Evolutionary conservation across 2,113 vertebrate species (phyloP).

Genomic region (Chrysemys picta): DNA sequence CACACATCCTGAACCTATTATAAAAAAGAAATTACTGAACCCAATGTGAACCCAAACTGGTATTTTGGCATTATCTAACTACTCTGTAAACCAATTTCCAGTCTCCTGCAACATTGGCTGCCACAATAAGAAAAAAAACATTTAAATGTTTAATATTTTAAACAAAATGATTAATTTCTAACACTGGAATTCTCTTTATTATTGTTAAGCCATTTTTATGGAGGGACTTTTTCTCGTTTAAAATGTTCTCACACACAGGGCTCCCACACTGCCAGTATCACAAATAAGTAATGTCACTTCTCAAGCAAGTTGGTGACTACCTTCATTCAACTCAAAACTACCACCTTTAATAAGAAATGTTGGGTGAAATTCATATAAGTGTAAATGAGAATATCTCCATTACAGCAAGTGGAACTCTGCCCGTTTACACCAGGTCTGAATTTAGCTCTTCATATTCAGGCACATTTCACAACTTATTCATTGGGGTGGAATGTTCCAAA

Average conservation of each 20-base stretch:
- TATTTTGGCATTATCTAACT: not conserved
- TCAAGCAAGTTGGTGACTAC: not conserved
- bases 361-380: not conserved
- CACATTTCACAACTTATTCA: not conserved
- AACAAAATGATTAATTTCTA: not conserved
- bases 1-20: not conserved
- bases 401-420: not conserved
- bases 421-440: not conserved
- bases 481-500: not conserved
- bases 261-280: not conserved
- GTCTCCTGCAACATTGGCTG: not conserved
- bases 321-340: not conserved
- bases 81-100: not conserved
- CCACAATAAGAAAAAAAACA: not conserved
- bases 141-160: not conserved
- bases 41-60: not conserved
- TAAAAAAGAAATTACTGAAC: not conserved
- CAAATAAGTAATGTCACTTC: not conserved
- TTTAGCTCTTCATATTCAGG: not conserved
- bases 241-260: not conserved
- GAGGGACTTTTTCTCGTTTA: slow-evolving; percentile 16
- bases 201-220: not conserved
- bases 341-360: not conserved
- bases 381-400: slow-evolving; percentile 9
- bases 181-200: not conserved